Evolutionary conservation across 2,888 invertebrate genomes (phyloP).

Genomic region (Boloria euphrosyne): DNA sequence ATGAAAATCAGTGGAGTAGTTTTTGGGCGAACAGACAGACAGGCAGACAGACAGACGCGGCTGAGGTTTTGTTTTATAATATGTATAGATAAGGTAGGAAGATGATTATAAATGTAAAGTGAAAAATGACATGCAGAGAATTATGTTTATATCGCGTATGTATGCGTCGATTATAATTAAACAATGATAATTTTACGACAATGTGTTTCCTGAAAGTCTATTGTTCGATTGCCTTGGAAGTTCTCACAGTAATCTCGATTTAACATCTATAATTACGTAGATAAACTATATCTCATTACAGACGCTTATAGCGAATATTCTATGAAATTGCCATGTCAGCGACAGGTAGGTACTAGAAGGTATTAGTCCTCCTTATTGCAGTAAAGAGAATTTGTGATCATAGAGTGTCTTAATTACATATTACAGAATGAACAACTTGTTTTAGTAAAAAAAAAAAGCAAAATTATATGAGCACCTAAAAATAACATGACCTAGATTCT

Average conservation of each 20-base stretch:
- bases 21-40: too few species aligned
- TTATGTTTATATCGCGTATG: neutral
- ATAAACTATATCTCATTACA: slow-evolving; percentile 33
- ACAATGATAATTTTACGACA: slow-evolving; percentile 36
- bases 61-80: too few species aligned
- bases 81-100: too few species aligned
- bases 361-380: neutral
- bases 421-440: too few species aligned
- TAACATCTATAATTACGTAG: slow-evolving; percentile 40
- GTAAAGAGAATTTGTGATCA: slow-evolving; percentile 9
- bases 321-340: slow-evolving; percentile 41
- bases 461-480: too few species aligned
- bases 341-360: slow-evolving; percentile 36
- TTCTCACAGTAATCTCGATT: slow-evolving; percentile 47
- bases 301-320: slow-evolving; percentile 36
- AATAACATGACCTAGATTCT: too few species aligned
- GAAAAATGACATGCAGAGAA: too few species aligned
- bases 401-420: too few species aligned
- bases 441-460: too few species aligned
- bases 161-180: slow-evolving; percentile 33
- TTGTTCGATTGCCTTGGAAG: slow-evolving; percentile 44
- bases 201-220: slow-evolving; percentile 46
- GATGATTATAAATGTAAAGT: too few species aligned
- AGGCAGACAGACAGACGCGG: too few species aligned
- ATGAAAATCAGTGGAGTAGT: too few species aligned